These are phyloP conservation scores for Napeogenes sylphis DNA, from an alignment of 2,888 invertebrate species.

Conservation along the genomic window DNA sequence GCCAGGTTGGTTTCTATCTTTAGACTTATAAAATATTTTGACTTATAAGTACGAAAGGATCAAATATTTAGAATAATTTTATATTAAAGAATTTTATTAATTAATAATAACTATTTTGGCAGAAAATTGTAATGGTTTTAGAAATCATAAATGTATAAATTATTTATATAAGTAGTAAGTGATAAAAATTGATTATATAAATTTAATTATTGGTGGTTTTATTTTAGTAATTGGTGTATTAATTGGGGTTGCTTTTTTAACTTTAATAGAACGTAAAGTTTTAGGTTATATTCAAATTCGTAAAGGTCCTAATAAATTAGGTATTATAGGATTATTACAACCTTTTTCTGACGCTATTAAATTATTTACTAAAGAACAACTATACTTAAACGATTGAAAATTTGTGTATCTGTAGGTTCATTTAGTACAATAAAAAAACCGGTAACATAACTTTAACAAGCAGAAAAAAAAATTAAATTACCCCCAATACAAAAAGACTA, in stretches of 20 bases:
- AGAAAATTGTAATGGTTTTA: constrained; percentile 85
- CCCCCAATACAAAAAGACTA: too few species aligned
- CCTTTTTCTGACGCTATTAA: constrained; percentile 86
- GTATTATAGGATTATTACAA: constrained; percentile 67
- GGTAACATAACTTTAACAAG: too few species aligned
- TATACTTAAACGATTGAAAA: too few species aligned
- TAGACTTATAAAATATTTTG: constrained; percentile 77
- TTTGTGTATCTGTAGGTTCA: too few species aligned
- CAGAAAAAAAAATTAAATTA: too few species aligned
- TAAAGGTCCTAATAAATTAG: constrained; percentile 10
- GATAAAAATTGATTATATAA: constrained; percentile 37
- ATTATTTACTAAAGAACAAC: constrained; percentile 82
- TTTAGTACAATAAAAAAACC: too few species aligned
- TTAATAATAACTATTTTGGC: constrained; percentile 75
- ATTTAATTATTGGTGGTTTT: constrained; percentile 50
- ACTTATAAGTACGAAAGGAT: constrained; percentile 93
- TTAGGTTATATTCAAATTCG: constrained; percentile 7
- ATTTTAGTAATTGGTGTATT: constrained; percentile 79
- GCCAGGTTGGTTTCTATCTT: constrained; percentile 93
- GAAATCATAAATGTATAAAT: constrained; percentile 79
- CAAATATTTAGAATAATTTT: constrained; percentile 77
- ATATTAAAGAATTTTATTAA: constrained; percentile 52
- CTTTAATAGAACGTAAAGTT: constrained; percentile 79
- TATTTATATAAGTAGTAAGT: constrained; percentile 77
- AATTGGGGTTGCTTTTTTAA: constrained; percentile 83